Evolutionary conservation across 1,140 invertebrate species (phyloP).

Genomic region (Heliconius nattereri): DNA sequence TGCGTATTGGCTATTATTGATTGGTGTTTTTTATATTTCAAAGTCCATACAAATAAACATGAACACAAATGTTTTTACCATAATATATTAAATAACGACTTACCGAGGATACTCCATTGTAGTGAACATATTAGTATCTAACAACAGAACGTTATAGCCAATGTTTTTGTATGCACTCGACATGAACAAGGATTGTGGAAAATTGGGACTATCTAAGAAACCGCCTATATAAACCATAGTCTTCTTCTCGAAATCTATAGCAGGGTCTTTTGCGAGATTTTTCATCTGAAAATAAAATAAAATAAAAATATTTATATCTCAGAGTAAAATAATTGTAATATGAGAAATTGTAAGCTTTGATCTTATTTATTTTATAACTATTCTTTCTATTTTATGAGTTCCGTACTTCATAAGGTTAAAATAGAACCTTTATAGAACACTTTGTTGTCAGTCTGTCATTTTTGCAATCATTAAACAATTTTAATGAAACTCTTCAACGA

Average conservation of each 20-base stretch:
- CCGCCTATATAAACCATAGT: constrained; percentile 60
- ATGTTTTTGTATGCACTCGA: constrained; percentile 45
- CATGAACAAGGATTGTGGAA: constrained; percentile 38
- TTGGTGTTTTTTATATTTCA: no score
- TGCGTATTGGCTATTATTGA: no score
- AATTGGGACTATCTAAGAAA: constrained; percentile 58
- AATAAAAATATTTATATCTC: background rate
- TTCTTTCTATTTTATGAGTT: no score
- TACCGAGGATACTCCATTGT: constrained; percentile 59
- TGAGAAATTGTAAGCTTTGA: no score
- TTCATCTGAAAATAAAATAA: constrained; percentile 49
- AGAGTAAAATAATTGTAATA: background rate
- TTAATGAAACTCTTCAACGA: no score
- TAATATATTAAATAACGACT: constrained; percentile 27
- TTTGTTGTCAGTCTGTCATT: no score
- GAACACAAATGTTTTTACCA: background rate
- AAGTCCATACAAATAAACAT: no score
- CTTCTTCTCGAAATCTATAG: constrained; percentile 53
- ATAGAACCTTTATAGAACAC: no score
- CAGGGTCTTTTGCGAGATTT: constrained; percentile 52
- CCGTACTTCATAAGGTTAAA: no score
- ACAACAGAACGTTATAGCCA: constrained; percentile 57
- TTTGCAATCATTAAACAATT: no score
- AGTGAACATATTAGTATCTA: constrained; percentile 59
- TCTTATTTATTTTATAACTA: no score